Evolutionary conservation across 1,140 invertebrate genomes (phyloP).

Genomic region (Onthophagus taurus): DNA sequence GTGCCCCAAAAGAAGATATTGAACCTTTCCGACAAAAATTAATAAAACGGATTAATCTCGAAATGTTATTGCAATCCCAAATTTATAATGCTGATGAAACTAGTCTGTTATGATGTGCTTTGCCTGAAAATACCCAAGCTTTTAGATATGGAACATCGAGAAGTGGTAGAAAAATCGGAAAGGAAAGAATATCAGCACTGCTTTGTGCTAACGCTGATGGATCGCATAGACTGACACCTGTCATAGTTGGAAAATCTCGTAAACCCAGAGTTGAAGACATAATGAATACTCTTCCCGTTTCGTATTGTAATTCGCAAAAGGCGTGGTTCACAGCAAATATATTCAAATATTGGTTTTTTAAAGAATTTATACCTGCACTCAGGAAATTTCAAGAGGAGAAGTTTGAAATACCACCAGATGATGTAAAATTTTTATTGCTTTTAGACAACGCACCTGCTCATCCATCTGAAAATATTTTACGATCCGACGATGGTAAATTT

Average conservation of each 20-base stretch:
- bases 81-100: neutral
- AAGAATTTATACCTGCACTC: too few species aligned
- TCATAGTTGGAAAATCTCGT: neutral
- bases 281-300: neutral
- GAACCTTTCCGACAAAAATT: neutral
- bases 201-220: neutral
- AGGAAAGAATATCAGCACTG: constrained; percentile 2
- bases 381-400: too few species aligned
- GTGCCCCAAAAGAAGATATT: neutral
- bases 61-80: neutral
- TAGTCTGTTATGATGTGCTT: neutral
- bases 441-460: too few species aligned
- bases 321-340: constrained; percentile 2
- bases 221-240: neutral
- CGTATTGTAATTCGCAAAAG: neutral
- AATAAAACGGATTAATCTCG: neutral
- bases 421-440: too few species aligned
- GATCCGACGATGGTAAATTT: too few species aligned
- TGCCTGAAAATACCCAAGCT: constrained; percentile 7
- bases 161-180: neutral
- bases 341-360: neutral
- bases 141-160: neutral
- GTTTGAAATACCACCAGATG: too few species aligned
- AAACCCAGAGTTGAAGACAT: neutral
- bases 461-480: too few species aligned